Percentiles rank a stretch among this genome's conserved stretches.
These are phyloP conservation scores for Montipora sp. DNA, from an alignment of 64 coral and sea anemone genomes.

Conservation along the genomic window DNA sequence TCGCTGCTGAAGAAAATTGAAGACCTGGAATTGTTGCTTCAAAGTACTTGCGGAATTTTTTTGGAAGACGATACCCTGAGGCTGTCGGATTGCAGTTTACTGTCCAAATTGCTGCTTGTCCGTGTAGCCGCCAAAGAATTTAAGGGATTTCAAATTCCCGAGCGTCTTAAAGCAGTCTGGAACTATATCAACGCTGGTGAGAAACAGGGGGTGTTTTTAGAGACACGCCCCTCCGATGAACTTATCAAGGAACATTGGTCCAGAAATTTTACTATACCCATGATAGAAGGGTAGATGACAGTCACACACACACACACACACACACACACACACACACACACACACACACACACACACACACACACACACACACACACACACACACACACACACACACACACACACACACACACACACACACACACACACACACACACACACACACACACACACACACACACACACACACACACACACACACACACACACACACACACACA, in stretches of 20 bases:
- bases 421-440: no score
- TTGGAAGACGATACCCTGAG: conserved; percentile 26
- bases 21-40: conserved; percentile 15
- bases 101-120: conserved; percentile 28
- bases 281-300: conserved; percentile 28
- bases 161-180: conserved; percentile 19
- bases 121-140: conserved; percentile 35
- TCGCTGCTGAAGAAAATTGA: conserved; percentile 50
- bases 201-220: not conserved
- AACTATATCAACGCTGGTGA: conserved; percentile 33
- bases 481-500: no score
- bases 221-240: conserved; percentile 16
- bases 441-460: no score
- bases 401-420: no score
- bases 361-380: no score
- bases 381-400: no score
- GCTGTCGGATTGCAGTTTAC: conserved; percentile 36
- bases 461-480: no score
- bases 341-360: no score
- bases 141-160: conserved; percentile 31
- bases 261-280: conserved; percentile 13
- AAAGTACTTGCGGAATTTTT: not conserved
- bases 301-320: no score
- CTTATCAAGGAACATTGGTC: conserved; percentile 55
- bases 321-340: no score